phyloP scores from a whole-genome alignment of 2,888 invertebrate genomes.

The Agrenia bidenticulata region DNA sequence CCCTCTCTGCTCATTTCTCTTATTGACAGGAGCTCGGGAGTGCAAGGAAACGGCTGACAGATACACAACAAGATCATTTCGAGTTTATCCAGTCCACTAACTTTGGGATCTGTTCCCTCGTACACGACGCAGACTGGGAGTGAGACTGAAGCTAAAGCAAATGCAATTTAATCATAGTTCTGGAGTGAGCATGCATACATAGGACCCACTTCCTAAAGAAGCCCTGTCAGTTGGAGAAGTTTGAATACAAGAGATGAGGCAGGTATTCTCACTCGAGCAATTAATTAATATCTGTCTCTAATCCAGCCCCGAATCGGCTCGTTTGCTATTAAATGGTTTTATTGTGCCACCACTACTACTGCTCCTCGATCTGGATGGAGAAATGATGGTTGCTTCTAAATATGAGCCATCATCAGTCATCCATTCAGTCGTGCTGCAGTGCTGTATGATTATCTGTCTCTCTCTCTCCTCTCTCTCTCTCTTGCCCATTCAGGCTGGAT shows the following conservation, averaged over 20 bases:
- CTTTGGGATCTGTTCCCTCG: too few species aligned
- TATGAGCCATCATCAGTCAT: conserved; percentile 22
- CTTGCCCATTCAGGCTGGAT: too few species aligned
- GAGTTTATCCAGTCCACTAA: not conserved
- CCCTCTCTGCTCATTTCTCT: not conserved
- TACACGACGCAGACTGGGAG: too few species aligned
- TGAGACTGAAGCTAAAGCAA: too few species aligned
- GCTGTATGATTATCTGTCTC: not conserved
- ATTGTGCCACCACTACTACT: not conserved
- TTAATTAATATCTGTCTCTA: conserved; percentile 20
- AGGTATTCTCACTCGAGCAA: conserved; percentile 14
- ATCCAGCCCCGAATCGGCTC: not conserved
- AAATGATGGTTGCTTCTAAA: conserved; percentile 9
- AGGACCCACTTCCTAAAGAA: not conserved
- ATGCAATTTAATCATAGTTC: too few species aligned
- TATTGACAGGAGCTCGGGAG: not conserved
- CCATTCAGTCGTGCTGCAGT: not conserved
- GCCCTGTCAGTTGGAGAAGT: not conserved
- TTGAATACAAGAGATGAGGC: conserved; percentile 2
- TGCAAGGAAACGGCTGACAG: not conserved
- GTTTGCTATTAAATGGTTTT: conserved; percentile 11
- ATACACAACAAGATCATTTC: conserved; percentile 8
- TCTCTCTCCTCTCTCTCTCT: too few species aligned
- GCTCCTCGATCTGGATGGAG: not conserved
- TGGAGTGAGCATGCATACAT: too few species aligned